Percentiles rank a stretch among this genome's conserved stretches.
phyloP scores from a whole-genome alignment of 2,113 vertebrate species.

The Casuarius casuarius region DNA sequence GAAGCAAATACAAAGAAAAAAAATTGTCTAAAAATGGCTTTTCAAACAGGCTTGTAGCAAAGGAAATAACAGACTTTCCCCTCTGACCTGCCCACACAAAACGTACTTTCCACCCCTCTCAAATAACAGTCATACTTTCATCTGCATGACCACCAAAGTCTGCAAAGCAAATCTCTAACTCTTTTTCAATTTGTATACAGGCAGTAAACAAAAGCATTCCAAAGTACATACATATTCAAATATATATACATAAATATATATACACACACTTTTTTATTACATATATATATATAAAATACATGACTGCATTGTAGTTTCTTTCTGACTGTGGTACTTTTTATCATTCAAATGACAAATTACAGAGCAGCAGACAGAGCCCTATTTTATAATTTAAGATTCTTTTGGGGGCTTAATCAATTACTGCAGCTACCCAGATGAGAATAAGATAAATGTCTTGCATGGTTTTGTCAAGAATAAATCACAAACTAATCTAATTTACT shows the following conservation, averaged over 20 bases:
- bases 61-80: neutral
- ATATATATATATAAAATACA: neutral
- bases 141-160: neutral
- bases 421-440: neutral
- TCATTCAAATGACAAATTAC: neutral
- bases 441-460: neutral
- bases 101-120: neutral
- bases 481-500: neutral
- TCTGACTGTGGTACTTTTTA: neutral
- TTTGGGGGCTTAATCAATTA: neutral
- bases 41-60: neutral
- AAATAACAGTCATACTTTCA: neutral
- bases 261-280: neutral
- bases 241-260: neutral
- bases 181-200: neutral
- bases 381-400: neutral
- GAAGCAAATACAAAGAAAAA: neutral
- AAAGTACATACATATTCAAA: neutral
- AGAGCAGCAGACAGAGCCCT: neutral
- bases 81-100: neutral
- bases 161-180: neutral
- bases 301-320: neutral
- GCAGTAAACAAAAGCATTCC: neutral
- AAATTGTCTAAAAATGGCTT: neutral
- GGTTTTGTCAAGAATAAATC: neutral